Conservation (phyloP, 2,888 invertebrate species). For the Cephus rjabovi region DNA sequence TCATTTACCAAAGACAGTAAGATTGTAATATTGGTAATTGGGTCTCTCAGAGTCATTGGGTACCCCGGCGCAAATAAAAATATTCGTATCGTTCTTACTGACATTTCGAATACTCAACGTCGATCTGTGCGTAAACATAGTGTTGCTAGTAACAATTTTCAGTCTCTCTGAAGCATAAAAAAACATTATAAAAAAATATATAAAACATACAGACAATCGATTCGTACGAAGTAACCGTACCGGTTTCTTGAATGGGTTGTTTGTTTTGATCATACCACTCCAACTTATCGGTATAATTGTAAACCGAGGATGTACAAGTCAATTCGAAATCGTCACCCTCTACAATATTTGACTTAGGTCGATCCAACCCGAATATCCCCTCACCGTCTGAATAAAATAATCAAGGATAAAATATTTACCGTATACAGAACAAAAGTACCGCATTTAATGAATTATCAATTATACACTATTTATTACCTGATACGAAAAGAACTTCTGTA, state of each 20-base stretch:
- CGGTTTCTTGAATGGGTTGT: slow-evolving; percentile 33
- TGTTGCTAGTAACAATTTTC: slow-evolving; percentile 29
- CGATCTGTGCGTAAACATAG: slow-evolving; percentile 60
- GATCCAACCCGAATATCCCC: slow-evolving; percentile 65
- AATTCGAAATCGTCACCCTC: slow-evolving; percentile 71
- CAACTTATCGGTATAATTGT: slow-evolving; percentile 68
- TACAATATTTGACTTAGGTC: slow-evolving; percentile 57
- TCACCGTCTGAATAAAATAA: slow-evolving; percentile 61
- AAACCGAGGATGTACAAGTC: slow-evolving; percentile 71
- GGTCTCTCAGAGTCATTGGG: slow-evolving; percentile 13
- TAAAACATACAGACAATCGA: background rate
- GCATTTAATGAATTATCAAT: background rate
- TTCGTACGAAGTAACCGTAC: slow-evolving; percentile 27
- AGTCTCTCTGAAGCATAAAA: slow-evolving; percentile 38
- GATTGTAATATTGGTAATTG: slow-evolving; percentile 26
- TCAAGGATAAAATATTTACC: slow-evolving; percentile 26
- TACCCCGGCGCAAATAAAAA: slow-evolving; percentile 51
- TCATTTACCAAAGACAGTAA: slow-evolving; percentile 62
- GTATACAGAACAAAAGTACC: background rate
- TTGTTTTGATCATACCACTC: slow-evolving; percentile 66
- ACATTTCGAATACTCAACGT: slow-evolving; percentile 57
- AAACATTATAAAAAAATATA: background rate
- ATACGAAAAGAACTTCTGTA: background rate
- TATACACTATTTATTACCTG: background rate
- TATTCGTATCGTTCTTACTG: slow-evolving; percentile 46